Evolutionary conservation across 1,140 invertebrate genomes (phyloP).

Genomic region (Drosophila bocki): DNA sequence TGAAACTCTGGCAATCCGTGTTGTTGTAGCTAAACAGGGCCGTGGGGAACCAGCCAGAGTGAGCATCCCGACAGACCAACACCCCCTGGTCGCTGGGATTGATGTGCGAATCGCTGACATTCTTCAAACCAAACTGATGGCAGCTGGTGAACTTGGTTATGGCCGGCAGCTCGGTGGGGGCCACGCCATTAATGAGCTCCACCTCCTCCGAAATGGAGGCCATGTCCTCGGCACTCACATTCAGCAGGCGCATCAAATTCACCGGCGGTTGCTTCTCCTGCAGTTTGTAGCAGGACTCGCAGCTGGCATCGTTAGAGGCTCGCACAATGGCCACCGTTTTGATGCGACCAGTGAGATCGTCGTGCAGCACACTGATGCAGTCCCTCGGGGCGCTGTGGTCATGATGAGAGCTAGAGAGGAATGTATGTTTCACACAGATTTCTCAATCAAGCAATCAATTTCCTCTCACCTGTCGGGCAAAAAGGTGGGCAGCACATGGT

Average conservation of each 20-base stretch:
- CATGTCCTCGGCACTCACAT: constrained; percentile 74
- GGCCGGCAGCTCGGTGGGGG: constrained; percentile 37
- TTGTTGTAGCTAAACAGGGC: constrained; percentile 76
- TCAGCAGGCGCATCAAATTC: constrained; percentile 62
- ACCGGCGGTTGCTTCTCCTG: constrained; percentile 62
- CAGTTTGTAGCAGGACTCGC: constrained; percentile 67
- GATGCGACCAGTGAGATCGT: constrained; percentile 64
- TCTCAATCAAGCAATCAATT: background rate
- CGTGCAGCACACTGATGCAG: constrained; percentile 79
- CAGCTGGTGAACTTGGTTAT: constrained; percentile 74
- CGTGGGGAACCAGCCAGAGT: constrained; percentile 77
- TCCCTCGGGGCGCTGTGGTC: constrained; percentile 27
- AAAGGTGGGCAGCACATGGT: constrained; percentile 88
- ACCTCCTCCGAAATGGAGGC: constrained; percentile 75
- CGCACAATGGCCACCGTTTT: constrained; percentile 65
- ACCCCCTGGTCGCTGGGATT: constrained; percentile 75
- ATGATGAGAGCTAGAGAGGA: constrained; percentile 15
- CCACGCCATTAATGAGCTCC: constrained; percentile 53
- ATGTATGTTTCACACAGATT: background rate
- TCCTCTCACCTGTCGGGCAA: constrained; percentile 52
- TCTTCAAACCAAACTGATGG: constrained; percentile 70
- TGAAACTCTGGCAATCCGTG: constrained; percentile 76
- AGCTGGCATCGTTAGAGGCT: constrained; percentile 32
- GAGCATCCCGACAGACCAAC: constrained; percentile 67
- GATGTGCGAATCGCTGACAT: constrained; percentile 21